A percentile compares a stretch with the other conserved stretches of the same genome.
These are phyloP conservation scores for Pyrgilauda ruficollis DNA, from an alignment of 2,113 vertebrate species.

Conservation along the genomic window DNA sequence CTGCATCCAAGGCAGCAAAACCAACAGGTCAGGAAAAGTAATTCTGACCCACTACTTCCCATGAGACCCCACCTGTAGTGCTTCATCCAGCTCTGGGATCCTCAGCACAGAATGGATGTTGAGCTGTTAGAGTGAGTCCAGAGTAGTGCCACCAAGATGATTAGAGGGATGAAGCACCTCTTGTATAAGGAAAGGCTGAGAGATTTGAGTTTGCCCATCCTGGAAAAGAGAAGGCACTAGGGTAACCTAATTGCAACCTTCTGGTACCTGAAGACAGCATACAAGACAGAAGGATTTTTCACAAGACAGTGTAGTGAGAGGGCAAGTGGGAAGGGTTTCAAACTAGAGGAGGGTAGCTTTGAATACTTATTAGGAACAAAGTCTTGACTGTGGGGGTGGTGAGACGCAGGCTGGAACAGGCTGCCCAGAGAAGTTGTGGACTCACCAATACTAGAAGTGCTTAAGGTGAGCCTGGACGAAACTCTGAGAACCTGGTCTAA, in stretches of 20 bases:
- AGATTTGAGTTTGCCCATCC: not conserved
- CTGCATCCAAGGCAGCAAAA: not conserved
- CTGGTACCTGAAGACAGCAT: not conserved
- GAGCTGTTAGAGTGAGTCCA: not conserved
- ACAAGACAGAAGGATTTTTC: not conserved
- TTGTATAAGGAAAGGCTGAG: rapidly evolving
- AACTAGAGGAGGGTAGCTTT: not conserved
- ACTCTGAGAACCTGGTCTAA: not conserved
- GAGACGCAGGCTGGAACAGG: not conserved
- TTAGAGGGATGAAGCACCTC: not conserved
- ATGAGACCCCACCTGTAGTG: not conserved
- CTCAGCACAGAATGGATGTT: not conserved
- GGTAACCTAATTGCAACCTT: not conserved
- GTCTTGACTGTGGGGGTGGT: not conserved
- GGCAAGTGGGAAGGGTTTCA: not conserved
- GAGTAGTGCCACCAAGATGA: not conserved
- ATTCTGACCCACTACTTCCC: not conserved
- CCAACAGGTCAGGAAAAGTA: not conserved
- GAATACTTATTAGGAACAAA: not conserved
- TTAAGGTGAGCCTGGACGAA: not conserved
- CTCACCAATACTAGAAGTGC: not conserved
- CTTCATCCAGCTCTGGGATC: not conserved
- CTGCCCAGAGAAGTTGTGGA: not conserved
- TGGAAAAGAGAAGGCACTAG: not conserved
- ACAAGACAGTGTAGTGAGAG: not conserved